These are phyloP conservation scores for Mirza zaza DNA, from an alignment of 2,113 vertebrate genomes.

Conservation along the genomic window DNA sequence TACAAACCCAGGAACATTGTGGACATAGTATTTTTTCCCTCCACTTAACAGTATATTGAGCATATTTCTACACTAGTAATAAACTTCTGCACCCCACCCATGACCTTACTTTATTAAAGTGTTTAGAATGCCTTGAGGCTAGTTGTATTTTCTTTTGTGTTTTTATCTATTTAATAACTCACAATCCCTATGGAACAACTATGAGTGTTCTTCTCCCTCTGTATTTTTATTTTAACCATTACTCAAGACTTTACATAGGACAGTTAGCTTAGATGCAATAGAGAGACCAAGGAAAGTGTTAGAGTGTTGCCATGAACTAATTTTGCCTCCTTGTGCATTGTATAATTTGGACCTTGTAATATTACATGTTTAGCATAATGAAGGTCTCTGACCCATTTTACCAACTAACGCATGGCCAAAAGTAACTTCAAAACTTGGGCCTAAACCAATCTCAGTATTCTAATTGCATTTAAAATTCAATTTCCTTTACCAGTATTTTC, in stretches of 20 bases:
- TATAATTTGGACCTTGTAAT: background rate
- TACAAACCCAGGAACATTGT: background rate
- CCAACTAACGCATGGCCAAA: background rate
- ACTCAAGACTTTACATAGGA: background rate
- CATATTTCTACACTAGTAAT: background rate
- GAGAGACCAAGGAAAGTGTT: background rate
- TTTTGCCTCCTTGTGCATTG: background rate
- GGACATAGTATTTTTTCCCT: background rate
- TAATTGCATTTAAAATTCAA: constrained; percentile 25
- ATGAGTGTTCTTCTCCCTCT: background rate
- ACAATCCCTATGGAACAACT: background rate
- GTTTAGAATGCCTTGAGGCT: background rate
- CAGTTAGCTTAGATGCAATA: background rate
- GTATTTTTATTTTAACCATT: constrained; percentile 6
- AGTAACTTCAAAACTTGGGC: background rate
- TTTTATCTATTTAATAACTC: constrained; percentile 13
- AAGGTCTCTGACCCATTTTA: background rate
- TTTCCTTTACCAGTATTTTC: constrained; percentile 42
- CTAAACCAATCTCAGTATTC: background rate
- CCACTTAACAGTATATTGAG: background rate
- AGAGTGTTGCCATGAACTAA: background rate
- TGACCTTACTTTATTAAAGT: constrained; percentile 18
- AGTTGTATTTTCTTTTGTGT: background rate
- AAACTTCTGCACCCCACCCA: background rate
- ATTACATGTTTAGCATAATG: background rate